Evolutionary conservation across 1,140 invertebrate species (phyloP), one percentile per base, ranked within the genome.

Genomic region (Mya arenaria): DNA sequence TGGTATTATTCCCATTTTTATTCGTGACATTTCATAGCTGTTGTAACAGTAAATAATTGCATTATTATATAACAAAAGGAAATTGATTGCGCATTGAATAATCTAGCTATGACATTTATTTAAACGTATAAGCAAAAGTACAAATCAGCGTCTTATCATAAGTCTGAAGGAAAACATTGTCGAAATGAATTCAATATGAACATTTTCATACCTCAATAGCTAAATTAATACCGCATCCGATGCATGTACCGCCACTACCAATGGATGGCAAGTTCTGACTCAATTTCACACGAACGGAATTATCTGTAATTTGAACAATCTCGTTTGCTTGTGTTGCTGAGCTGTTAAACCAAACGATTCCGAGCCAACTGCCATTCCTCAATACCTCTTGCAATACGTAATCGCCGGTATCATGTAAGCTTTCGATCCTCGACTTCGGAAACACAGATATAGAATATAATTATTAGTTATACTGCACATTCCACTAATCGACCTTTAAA

Each of bases 181-280:
- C n/a, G n/a, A n/a, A n/a, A n/a, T n/a, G n/a, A n/a, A n/a, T n/a
- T n/a, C n/a, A n/a, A n/a, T n/a, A n/a, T n/a, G n/a, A n/a, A n/a
- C n/a, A n/a, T n/a, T n/a, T n/a, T n/a, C 32, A 10, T 39, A 73
- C 69, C 32, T 73, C 15, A 17, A 74, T 60, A 19, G 52, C 71
- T 58, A 39, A 19, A 58, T 56, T 37, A n/a, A 74, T 74, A 56
- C 71, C 71, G 60, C 71, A 74, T 3, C 55, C 56, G 25, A 74
- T 74, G 37, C 71, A 74, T n/a, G 71, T 74, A 0, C 28, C 23
- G 3, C 55, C 71, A 37, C n/a, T 1, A 25, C 32, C 71, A 17
- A 6, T 30, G 0, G 52, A 17, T 23, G 71, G 71, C 32, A 74
- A 55, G 17, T 6, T 32, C 17, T 48, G 8, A 5, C n/a, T 62